Percentiles rank a stretch among this genome's conserved stretches.
These are phyloP conservation scores for Perca fluviatilis DNA, from an alignment of 2,113 vertebrate species.

Conservation along the genomic window DNA sequence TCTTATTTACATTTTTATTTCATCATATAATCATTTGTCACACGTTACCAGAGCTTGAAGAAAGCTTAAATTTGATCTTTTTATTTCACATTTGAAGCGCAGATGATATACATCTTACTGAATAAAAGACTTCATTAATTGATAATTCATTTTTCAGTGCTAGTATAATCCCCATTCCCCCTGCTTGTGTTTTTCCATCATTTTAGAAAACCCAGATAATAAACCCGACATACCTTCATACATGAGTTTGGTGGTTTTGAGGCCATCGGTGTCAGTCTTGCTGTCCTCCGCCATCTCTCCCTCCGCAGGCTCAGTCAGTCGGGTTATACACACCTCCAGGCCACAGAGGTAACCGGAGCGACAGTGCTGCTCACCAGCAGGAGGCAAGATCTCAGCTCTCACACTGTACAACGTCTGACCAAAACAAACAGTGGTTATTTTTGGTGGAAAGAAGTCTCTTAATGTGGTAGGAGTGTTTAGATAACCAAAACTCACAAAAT, in stretches of 20 bases:
- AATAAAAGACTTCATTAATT: neutral
- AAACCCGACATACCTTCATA: slow-evolving; percentile 90
- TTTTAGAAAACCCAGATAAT: neutral
- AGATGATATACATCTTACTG: neutral
- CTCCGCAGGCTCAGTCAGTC: slow-evolving; percentile 89
- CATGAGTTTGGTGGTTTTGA: slow-evolving; percentile 92
- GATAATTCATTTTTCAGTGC: neutral
- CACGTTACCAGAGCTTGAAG: neutral
- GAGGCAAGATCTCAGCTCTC: slow-evolving; percentile 89
- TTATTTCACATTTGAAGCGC: neutral
- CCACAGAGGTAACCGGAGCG: slow-evolving; percentile 92
- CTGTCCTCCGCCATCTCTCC: slow-evolving; percentile 91
- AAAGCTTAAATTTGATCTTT: neutral
- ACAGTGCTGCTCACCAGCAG: slow-evolving; percentile 88
- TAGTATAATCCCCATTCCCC: neutral
- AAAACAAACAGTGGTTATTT: slow-evolving; percentile 31
- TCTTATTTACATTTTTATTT: neutral
- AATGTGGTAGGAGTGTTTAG: neutral
- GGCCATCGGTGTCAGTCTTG: slow-evolving; percentile 86
- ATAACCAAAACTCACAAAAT: neutral
- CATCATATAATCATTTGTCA: neutral
- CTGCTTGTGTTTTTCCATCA: neutral
- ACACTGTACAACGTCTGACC: slow-evolving; percentile 92
- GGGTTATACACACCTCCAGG: slow-evolving; percentile 92
- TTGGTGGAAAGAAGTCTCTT: neutral